These are phyloP conservation scores for Calliopsis andreniformis DNA, from an alignment of 1,140 invertebrate species.

Conservation along the genomic window DNA sequence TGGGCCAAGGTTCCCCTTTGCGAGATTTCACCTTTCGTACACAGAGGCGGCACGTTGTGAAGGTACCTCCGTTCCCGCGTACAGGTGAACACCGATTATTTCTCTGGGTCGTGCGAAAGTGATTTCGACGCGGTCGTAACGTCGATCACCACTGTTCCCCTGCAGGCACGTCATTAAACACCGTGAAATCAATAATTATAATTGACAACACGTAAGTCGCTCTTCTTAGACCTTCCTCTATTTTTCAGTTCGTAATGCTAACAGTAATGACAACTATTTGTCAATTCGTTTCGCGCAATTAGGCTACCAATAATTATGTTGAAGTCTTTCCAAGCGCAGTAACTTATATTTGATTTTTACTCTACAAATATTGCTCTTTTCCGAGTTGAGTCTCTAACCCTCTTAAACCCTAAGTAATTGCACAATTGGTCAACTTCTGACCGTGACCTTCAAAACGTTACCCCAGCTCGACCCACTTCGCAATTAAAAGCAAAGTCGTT, in stretches of 20 bases:
- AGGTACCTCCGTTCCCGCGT: conserved; percentile 57
- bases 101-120: conserved; percentile 73
- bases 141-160: conserved; percentile 35
- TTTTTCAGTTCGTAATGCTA: background rate
- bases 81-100: conserved; percentile 71
- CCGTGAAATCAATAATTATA: conserved; percentile 59
- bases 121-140: conserved; percentile 65
- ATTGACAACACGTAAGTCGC: conserved; percentile 1
- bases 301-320: no score
- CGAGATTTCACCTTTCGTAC: conserved; percentile 69
- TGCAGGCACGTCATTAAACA: conserved; percentile 47
- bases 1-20: conserved; percentile 60
- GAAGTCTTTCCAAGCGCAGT: no score
- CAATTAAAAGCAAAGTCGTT: background rate
- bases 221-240: background rate
- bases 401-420: background rate
- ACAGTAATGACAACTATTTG: background rate
- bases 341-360: no score
- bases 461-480: background rate
- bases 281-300: no score
- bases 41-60: conserved; percentile 31
- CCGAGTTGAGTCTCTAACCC: no score
- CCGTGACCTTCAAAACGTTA: background rate
- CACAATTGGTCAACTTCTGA: background rate
- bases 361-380: no score